phyloP scores from a whole-genome alignment of 2,113 vertebrate species.

The Labeo rohita region DNA sequence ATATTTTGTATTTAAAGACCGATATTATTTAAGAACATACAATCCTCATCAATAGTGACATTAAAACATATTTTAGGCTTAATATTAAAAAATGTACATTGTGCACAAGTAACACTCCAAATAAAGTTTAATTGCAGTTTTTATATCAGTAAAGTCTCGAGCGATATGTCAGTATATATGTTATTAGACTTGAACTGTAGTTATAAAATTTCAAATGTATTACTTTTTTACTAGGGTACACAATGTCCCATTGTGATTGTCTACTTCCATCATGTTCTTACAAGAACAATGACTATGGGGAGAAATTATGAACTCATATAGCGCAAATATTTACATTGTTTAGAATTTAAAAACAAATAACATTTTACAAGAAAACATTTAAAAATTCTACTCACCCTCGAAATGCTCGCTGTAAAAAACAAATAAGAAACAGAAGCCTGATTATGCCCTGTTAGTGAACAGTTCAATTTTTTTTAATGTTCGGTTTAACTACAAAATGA shows the following conservation, averaged over 20 bases:
- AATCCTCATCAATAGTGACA: too few relatives aligned
- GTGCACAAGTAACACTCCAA: too few relatives aligned
- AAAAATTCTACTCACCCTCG: conserved; percentile 83
- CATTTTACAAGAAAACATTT: not conserved
- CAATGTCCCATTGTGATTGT: not conserved
- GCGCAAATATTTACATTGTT: not conserved
- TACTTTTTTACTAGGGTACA: not conserved
- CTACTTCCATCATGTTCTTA: not conserved
- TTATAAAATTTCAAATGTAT: too few relatives aligned
- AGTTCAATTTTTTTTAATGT: not conserved
- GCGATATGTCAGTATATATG: too few relatives aligned
- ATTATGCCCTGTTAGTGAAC: conserved; percentile 1
- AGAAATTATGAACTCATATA: not conserved
- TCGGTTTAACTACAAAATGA: not conserved
- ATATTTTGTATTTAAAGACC: too few relatives aligned
- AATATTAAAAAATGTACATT: too few relatives aligned
- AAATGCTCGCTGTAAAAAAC: conserved; percentile 82
- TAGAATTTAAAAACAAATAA: not conserved
- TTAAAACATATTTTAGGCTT: too few relatives aligned
- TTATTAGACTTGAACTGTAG: too few relatives aligned
- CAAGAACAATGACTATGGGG: not conserved
- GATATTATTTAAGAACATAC: too few relatives aligned
- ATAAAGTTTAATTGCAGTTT: too few relatives aligned
- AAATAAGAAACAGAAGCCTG: conserved; percentile 40
- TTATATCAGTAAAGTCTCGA: too few relatives aligned